These are phyloP conservation scores for Antheraea assamensis DNA, from an alignment of 2,888 invertebrate genomes.

Conservation along the genomic window DNA sequence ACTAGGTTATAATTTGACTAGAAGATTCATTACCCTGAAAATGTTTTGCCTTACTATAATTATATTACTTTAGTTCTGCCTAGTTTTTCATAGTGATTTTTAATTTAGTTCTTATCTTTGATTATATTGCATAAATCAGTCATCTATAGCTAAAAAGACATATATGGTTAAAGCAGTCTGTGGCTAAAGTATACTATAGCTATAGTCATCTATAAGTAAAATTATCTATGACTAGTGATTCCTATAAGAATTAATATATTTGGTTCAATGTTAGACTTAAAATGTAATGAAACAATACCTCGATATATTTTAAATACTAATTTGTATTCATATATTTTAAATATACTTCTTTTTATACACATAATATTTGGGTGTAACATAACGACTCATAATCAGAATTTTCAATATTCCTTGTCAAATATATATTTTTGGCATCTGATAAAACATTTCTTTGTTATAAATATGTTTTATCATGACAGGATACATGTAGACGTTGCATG, in stretches of 20 bases:
- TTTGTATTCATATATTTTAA: background rate
- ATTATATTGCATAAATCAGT: background rate
- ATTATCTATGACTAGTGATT: background rate
- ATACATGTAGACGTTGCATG: background rate
- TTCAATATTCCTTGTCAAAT: background rate
- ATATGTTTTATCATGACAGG: background rate
- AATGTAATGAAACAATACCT: background rate
- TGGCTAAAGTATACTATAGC: no score
- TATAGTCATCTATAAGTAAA: background rate
- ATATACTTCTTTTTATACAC: background rate
- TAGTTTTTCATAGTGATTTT: background rate
- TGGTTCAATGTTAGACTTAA: background rate
- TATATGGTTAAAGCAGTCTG: background rate
- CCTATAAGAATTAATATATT: background rate
- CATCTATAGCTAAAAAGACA: background rate
- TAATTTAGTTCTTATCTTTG: no score
- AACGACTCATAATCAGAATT: background rate
- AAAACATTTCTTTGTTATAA: background rate
- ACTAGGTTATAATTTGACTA: background rate
- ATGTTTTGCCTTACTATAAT: background rate
- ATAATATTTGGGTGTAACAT: background rate
- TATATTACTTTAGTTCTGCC: no score
- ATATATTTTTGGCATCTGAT: background rate
- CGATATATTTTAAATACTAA: background rate
- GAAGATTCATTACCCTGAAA: background rate